A percentile compares a stretch with the other conserved stretches of the same genome.
These are phyloP conservation scores for Drosophila arawakana DNA, from an alignment of 1,140 invertebrate species.

Conservation along the genomic window DNA sequence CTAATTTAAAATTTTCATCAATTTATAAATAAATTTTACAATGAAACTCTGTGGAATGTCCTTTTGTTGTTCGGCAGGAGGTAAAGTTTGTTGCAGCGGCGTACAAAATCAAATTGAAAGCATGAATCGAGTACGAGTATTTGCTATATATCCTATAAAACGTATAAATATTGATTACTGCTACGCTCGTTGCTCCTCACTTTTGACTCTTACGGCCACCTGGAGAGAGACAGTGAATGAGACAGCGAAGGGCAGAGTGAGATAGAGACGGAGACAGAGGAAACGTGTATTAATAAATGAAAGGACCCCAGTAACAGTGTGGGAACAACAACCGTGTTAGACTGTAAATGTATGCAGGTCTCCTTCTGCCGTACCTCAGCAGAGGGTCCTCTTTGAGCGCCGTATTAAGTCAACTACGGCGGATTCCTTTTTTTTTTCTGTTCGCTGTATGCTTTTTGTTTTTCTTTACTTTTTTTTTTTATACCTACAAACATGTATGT, in stretches of 20 bases:
- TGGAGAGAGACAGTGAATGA: too few species aligned
- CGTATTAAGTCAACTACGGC: constrained; percentile 27
- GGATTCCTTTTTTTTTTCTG: constrained; percentile 9
- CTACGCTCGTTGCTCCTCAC: background rate
- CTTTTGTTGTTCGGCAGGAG: constrained; percentile 7
- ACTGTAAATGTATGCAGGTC: constrained; percentile 33
- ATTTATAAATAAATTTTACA: background rate
- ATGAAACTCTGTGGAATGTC: constrained; percentile 2
- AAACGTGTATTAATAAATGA: constrained; percentile 45
- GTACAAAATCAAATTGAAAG: constrained; percentile 14
- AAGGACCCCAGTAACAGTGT: constrained; percentile 5
- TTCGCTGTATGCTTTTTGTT: constrained; percentile 4
- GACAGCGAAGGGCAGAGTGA: too few species aligned
- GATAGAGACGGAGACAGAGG: background rate
- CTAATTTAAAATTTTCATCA: background rate
- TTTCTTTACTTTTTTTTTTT: background rate
- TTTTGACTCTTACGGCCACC: constrained; percentile 18
- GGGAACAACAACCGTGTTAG: constrained; percentile 6
- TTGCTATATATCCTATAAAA: constrained; percentile 14
- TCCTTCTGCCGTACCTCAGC: background rate
- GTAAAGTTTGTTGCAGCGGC: constrained; percentile 24
- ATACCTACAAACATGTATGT: background rate
- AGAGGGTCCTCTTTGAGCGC: background rate
- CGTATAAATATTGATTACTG: constrained; percentile 41
- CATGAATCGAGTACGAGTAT: constrained; percentile 4